Evolutionary conservation across 2,113 vertebrate genomes (phyloP).

Genomic region (Litocranius walleri): DNA sequence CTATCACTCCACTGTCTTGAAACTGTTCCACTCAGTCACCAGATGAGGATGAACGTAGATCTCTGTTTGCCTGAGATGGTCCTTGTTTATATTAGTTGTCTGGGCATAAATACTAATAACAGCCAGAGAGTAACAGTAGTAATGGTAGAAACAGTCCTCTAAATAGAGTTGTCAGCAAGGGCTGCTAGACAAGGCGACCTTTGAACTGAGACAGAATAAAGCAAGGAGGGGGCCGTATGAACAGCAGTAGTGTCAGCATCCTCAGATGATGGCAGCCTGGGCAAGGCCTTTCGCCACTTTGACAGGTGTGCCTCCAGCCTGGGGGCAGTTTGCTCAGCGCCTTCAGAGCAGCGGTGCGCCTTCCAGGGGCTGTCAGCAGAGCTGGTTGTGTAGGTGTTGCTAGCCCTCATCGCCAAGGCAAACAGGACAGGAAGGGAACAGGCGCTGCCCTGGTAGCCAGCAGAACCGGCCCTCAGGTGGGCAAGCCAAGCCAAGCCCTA

Average conservation of each 20-base stretch:
- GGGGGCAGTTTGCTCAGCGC: neutral
- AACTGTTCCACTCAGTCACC: neutral
- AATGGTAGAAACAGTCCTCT: neutral
- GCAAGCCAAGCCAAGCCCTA: neutral
- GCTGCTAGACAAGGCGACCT: neutral
- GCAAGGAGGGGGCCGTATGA: neutral
- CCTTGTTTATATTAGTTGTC: neutral
- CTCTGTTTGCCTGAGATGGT: neutral
- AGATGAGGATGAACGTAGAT: neutral
- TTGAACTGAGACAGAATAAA: neutral
- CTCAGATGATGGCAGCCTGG: neutral
- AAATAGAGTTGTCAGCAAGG: neutral
- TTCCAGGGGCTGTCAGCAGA: neutral
- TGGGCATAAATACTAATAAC: neutral
- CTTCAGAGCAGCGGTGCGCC: accelerated
- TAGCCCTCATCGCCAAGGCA: neutral
- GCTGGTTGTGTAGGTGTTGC: neutral
- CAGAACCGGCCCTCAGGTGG: neutral
- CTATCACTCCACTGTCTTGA: neutral
- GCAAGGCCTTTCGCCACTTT: neutral
- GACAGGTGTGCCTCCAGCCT: neutral
- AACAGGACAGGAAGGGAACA: neutral
- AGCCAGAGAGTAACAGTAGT: neutral
- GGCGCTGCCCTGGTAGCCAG: neutral
- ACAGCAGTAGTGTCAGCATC: neutral